phyloP scores from a whole-genome alignment of 2,888 invertebrate genomes.

The Phortica okadai region DNA sequence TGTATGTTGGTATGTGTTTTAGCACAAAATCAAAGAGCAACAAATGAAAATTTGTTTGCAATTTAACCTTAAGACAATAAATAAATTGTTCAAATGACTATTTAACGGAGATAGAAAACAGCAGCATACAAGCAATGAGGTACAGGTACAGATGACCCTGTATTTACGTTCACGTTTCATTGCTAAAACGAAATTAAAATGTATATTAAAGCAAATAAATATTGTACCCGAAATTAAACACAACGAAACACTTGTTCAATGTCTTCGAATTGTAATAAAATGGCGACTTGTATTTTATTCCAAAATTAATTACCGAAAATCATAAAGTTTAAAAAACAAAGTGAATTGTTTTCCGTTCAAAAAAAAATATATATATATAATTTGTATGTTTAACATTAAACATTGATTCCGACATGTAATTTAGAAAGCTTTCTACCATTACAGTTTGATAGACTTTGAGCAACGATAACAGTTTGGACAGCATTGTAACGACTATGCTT shows the following conservation, averaged over 20 bases:
- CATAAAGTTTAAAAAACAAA: neutral
- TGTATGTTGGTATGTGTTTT: neutral
- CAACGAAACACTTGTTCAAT: constrained; percentile 67
- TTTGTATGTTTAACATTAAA: too few relatives aligned
- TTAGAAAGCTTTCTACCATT: too few relatives aligned
- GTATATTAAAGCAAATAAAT: neutral
- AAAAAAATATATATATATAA: too few relatives aligned
- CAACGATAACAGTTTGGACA: neutral
- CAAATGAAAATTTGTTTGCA: constrained; percentile 20
- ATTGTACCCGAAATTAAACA: constrained; percentile 34
- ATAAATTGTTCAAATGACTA: neutral
- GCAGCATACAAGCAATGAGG: neutral
- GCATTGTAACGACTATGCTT: neutral
- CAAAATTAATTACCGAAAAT: neutral
- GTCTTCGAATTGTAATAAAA: constrained; percentile 56
- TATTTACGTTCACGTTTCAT: neutral
- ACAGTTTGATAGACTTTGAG: too few relatives aligned
- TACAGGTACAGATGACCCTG: constrained; percentile 9
- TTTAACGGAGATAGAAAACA: neutral
- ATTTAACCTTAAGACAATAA: constrained; percentile 21
- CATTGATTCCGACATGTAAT: too few relatives aligned
- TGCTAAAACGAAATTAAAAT: constrained; percentile 14
- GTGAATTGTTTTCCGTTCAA: too few relatives aligned
- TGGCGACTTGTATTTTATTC: constrained; percentile 32
- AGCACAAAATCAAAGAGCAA: neutral